Base-by-base conservation (phyloP, 30 jellyfish, hydroid and myxozoan genomes). In the Cassiopea andromeda region DNA sequence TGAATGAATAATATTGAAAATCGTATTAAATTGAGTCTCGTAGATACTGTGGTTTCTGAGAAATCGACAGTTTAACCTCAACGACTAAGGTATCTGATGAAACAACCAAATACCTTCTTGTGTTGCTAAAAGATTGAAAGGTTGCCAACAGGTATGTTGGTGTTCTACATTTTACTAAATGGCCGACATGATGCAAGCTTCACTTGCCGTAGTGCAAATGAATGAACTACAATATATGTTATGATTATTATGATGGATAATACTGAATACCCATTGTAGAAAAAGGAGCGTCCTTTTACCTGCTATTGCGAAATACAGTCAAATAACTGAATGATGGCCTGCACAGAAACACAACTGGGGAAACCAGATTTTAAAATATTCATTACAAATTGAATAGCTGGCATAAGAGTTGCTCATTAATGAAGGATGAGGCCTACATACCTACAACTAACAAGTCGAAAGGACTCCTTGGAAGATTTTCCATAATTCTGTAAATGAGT, bases 251-350 rank as follows among this genome's bases (percentile, higher is more conserved):
- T 64, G 43, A 64, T 64, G 73, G 15, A 17, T 2, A 14, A n/a
- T 14, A 44, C 1, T 82, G 90, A 82, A 82, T 82, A 44, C 61
- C 90, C 82, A 61, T 84, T 84, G 85, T 57, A 69, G 43, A 1
- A 84, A 27, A 9, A 15, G 71, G 19, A 27, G 92, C 92, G 92
- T 84, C 92, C 75, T 84, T 84, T 70, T 48, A 84, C 48, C 47
- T 1, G 47, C 75, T 48, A 60, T 43, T 46, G 69, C 74, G 48
- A 84, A 84, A 46, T 48, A 45, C 82, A 82, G 19, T 64, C 73
- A 64, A 64, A 64, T 7, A 14, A 44, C 58, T 44, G 46, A 82
- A 8, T 69, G 90, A 82, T 79, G 67, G 80, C 74, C 69, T 60
- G 48, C 5, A 7, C 18, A 54, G 49, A 50, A 82, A 82, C 64